Percentiles rank a stretch among this genome's conserved stretches.
phyloP scores from a whole-genome alignment of 2,888 invertebrate genomes.

The Hanleya hanleyi region DNA sequence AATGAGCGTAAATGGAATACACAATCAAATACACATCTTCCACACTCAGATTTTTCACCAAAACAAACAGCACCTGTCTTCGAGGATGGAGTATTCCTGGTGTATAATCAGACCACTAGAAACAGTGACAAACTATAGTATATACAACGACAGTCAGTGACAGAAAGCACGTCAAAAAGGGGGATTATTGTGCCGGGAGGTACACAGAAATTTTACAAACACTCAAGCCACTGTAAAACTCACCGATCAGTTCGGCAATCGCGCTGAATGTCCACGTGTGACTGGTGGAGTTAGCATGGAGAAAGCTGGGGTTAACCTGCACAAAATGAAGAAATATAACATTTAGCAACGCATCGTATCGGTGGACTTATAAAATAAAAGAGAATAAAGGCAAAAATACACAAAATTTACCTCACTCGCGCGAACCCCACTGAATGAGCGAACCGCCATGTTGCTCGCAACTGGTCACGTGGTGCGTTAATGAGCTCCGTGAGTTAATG shows the following conservation, averaged over 20 bases:
- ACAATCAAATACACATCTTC: no score
- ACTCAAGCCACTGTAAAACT: constrained; percentile 15
- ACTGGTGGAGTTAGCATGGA: constrained; percentile 69
- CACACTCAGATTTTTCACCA: no score
- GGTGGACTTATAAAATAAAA: not conserved
- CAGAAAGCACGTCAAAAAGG: no score
- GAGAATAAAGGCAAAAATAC: not conserved
- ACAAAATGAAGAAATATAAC: constrained; percentile 12
- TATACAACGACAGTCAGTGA: no score
- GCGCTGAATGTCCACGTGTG: constrained; percentile 72
- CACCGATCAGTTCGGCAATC: constrained; percentile 71
- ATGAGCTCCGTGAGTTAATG: no score
- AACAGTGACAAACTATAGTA: no score
- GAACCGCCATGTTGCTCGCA: constrained; percentile 4
- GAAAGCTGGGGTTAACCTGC: constrained; percentile 65
- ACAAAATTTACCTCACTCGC: not conserved
- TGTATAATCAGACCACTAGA: no score
- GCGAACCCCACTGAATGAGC: constrained; percentile 5
- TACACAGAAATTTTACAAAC: no score
- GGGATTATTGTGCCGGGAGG: no score
- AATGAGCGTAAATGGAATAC: no score
- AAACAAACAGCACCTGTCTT: no score
- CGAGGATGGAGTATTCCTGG: no score
- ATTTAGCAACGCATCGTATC: not conserved
- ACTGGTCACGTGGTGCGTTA: constrained; percentile 1